Base-by-base conservation (phyloP, 1,140 invertebrate genomes). In the Drosophila takahashii region DNA sequence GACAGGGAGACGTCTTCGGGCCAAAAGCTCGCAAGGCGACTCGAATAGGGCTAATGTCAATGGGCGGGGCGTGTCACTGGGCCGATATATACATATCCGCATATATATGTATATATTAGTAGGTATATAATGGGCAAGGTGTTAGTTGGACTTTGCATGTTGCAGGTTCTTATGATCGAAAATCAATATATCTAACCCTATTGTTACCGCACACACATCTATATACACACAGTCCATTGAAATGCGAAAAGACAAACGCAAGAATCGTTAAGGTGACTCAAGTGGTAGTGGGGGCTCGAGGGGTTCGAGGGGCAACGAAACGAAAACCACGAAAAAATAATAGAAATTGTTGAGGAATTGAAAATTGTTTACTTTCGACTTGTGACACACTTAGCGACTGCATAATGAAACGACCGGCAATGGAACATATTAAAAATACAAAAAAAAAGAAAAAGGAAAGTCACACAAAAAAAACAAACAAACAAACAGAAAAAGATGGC, bases 131-230 rank as follows among this genome's bases (percentile, higher is more conserved):
- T 32, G 44, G 15, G 22, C 16, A 11, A 53, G 41, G 64, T 69
- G 67, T 73, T 64, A 48, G 57, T 48, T 54, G 71, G 41, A 42
- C 77, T 72, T 81, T 66, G 79, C 79, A 77, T 76, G 76, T 75
- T 84, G 81, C 81, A 80, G 79, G 83, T 83, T 87, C 74, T 87
- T 87, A 83, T 86, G 81, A 86, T 86, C 83, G 83, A 86, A 86
- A 86, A 86, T 86, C 81, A 79, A 86, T 86, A 86, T 77, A 77
- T 78, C 69, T 77, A 75, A 78, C 78, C 72, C 69, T 57, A 80
- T 67, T 80, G 56, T 73, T 53, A 15, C 64, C 50, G 26, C 34
- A 64, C 42, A 62, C 57, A 45, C 39, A 61, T 22, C 32, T 26
- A 47, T 10, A 53, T 22, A 50, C 22, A 13, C 44, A 34, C 29